Evolutionary conservation across 2,797 vertebrate genomes (phyloP).

Genomic region (Cryptoprocta ferox): DNA sequence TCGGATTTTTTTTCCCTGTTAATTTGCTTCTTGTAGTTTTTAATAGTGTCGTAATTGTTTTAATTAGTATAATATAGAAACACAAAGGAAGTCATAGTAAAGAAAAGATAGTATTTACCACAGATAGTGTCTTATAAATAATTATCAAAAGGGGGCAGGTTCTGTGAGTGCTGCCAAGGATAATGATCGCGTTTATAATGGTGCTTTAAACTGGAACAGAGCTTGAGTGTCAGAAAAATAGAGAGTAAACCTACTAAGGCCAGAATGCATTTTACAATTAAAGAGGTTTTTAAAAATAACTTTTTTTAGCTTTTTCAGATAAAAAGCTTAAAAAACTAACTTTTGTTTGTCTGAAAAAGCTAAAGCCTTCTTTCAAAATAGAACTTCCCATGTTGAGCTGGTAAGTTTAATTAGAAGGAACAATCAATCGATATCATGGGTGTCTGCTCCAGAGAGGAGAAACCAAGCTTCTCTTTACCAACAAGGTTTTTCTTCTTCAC

Average conservation of each 20-base stretch:
- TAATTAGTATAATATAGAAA: slow-evolving; percentile 59
- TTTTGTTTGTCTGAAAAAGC: not conserved
- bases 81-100: slow-evolving; percentile 59
- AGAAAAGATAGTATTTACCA: slow-evolving; percentile 53
- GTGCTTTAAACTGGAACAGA: slow-evolving; percentile 40
- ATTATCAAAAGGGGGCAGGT: slow-evolving; percentile 15
- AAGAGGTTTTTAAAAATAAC: slow-evolving; percentile 13
- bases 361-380: slow-evolving; percentile 47
- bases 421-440: not conserved
- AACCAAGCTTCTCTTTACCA: not conserved
- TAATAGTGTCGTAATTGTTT: slow-evolving; percentile 62
- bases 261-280: slow-evolving; percentile 44
- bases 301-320: not conserved
- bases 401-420: not conserved
- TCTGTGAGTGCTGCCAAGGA: not conserved
- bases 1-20: slow-evolving; percentile 1
- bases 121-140: slow-evolving; percentile 31
- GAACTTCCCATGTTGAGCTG: not conserved
- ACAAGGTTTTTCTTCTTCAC: not conserved
- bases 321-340: not conserved
- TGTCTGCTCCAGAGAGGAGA: slow-evolving; percentile 17
- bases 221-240: slow-evolving; percentile 53
- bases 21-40: slow-evolving; percentile 62
- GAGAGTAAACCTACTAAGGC: not conserved
- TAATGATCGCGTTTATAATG: slow-evolving; percentile 39